phyloP scores from a whole-genome alignment of 2,888 invertebrate genomes.

The Eupithecia pulchellata region DNA sequence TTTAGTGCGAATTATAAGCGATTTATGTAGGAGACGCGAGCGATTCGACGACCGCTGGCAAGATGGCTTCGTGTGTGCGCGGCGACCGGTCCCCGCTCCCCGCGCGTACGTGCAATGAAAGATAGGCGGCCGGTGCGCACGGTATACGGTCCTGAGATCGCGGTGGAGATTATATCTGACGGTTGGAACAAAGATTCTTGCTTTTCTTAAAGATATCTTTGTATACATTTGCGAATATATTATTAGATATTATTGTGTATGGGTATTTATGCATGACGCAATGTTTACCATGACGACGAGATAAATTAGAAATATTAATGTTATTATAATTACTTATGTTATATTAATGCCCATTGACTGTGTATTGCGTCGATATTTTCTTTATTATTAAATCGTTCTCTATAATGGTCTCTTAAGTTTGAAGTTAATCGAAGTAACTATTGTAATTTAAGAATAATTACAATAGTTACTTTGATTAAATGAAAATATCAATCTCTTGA shows the following conservation, averaged over 20 bases:
- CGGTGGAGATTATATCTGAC: constrained; percentile 59
- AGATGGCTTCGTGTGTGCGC: constrained; percentile 82
- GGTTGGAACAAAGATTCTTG: background rate
- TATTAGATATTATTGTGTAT: too few relatives aligned
- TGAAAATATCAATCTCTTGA: too few relatives aligned
- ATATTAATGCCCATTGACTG: too few relatives aligned
- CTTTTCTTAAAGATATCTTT: background rate
- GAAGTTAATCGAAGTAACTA: too few relatives aligned
- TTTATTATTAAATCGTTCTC: too few relatives aligned
- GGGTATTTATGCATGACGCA: too few relatives aligned
- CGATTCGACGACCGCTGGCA: constrained; percentile 81
- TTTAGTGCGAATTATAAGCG: constrained; percentile 81
- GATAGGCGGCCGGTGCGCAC: constrained; percentile 79
- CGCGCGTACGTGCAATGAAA: constrained; percentile 85
- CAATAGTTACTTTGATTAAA: too few relatives aligned
- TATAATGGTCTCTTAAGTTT: too few relatives aligned
- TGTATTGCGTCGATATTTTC: too few relatives aligned
- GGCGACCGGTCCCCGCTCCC: constrained; percentile 75
- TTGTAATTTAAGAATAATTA: too few relatives aligned
- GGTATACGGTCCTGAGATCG: constrained; percentile 58
- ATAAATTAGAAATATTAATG: background rate
- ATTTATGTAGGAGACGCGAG: constrained; percentile 80
- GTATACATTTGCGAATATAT: background rate
- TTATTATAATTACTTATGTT: too few relatives aligned
- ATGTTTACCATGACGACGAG: too few relatives aligned